Evolutionary conservation across 1,140 invertebrate genomes (phyloP).

Genomic region (Tetraneura akinire): DNA sequence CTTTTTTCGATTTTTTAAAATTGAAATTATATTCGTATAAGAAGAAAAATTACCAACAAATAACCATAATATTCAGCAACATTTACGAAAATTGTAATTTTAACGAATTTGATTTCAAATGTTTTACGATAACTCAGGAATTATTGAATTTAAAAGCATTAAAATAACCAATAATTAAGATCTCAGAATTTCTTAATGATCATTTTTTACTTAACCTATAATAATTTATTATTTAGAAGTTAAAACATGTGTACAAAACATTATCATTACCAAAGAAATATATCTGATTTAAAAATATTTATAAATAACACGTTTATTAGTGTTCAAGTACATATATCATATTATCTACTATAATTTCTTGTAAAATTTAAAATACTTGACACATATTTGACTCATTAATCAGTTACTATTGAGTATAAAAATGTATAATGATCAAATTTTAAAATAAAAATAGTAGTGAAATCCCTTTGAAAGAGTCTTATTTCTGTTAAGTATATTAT

Average conservation of each 20-base stretch:
- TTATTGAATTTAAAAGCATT: too few relatives aligned
- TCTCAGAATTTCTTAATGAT: too few relatives aligned
- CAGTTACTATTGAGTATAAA: background rate
- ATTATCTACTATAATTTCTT: constrained; percentile 2
- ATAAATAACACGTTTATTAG: background rate
- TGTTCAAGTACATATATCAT: background rate
- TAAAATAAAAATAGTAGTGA: background rate
- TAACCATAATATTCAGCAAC: too few relatives aligned
- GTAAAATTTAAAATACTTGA: constrained; percentile 39
- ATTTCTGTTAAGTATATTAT: background rate
- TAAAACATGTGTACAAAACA: background rate
- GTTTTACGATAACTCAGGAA: too few relatives aligned
- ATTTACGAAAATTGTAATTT: too few relatives aligned
- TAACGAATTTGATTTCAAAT: too few relatives aligned
- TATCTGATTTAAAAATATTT: constrained; percentile 17
- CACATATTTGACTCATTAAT: background rate
- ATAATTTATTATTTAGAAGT: too few relatives aligned
- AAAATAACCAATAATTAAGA: too few relatives aligned
- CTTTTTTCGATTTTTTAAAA: too few relatives aligned
- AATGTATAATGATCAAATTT: constrained; percentile 44
- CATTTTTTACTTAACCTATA: too few relatives aligned
- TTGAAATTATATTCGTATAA: too few relatives aligned
- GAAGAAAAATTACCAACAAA: too few relatives aligned
- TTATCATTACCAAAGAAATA: constrained; percentile 18
- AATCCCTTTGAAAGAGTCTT: constrained; percentile 36